Conservation (phyloP, 2,888 invertebrate species). For the Orchestes rusci region DNA sequence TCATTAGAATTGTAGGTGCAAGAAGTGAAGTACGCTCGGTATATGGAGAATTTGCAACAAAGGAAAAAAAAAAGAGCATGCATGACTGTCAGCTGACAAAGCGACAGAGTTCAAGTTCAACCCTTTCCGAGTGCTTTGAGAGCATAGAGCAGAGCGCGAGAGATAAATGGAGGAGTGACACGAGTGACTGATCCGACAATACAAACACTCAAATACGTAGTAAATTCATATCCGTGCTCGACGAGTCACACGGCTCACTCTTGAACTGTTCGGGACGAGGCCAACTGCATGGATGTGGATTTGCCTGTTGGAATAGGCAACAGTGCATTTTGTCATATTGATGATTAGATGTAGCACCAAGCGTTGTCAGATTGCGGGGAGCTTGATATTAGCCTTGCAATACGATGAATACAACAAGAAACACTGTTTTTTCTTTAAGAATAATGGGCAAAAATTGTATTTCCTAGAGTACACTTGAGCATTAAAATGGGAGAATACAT, state of each 20-base stretch:
- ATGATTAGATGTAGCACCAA: too few relatives aligned
- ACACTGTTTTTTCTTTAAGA: too few relatives aligned
- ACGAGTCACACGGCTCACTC: conserved; percentile 22
- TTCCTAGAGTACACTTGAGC: too few relatives aligned
- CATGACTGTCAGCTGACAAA: conserved; percentile 24
- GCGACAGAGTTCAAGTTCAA: conserved; percentile 25
- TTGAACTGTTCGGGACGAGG: conserved; percentile 8
- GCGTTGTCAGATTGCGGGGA: too few relatives aligned
- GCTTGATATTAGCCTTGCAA: too few relatives aligned
- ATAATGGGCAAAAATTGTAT: too few relatives aligned
- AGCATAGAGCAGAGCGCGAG: conserved; percentile 20
- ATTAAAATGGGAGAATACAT: too few relatives aligned
- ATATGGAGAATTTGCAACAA: too few relatives aligned
- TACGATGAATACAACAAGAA: too few relatives aligned
- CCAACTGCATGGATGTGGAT: conserved; percentile 8
- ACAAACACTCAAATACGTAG: conserved; percentile 44
- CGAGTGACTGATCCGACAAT: conserved; percentile 44
- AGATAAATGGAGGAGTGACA: conserved; percentile 44
- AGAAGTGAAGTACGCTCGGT: conserved; percentile 3
- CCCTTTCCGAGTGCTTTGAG: conserved; percentile 22
- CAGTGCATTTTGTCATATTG: too few relatives aligned
- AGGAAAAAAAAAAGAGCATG: conserved; percentile 22
- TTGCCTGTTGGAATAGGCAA: too few relatives aligned
- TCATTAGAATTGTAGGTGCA: too few relatives aligned
- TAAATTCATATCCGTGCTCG: conserved; percentile 40